Percentiles rank a stretch among this genome's conserved stretches.
Evolutionary conservation across 2,113 vertebrate genomes (phyloP).

Genomic region (Protomyctophum bolini): DNA sequence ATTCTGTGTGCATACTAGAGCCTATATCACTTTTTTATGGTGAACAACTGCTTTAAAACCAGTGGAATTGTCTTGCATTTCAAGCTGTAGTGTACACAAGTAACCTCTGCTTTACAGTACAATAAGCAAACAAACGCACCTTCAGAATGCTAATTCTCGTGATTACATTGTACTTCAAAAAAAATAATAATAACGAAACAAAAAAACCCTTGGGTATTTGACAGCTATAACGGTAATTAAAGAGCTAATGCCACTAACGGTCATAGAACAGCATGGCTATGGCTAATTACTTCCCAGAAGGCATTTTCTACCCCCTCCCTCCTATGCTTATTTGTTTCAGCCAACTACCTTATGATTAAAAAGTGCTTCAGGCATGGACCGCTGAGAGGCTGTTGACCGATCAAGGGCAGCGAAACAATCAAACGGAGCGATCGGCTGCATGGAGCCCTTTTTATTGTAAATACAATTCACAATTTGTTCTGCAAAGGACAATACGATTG

Average conservation of each 20-base stretch:
- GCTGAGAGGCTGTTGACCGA: slow-evolving; percentile 37
- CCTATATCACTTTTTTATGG: no score
- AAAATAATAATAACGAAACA: no score
- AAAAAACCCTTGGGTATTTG: slow-evolving; percentile 49
- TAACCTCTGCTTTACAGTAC: neutral
- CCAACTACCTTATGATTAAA: slow-evolving; percentile 51
- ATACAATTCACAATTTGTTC: slow-evolving; percentile 25
- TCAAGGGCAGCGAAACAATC: slow-evolving; percentile 58
- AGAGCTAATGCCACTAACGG: slow-evolving; percentile 59
- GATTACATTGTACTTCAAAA: slow-evolving; percentile 46
- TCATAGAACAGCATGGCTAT: slow-evolving; percentile 60
- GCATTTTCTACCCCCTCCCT: slow-evolving; percentile 32
- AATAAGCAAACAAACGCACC: slow-evolving; percentile 13
- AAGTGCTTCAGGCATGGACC: slow-evolving; percentile 43
- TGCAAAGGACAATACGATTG: slow-evolving; percentile 55
- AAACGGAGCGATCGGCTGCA: slow-evolving; percentile 29
- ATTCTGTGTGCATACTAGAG: no score
- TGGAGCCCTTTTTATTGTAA: slow-evolving; percentile 31
- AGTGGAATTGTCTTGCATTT: neutral
- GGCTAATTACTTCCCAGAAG: slow-evolving; percentile 70
- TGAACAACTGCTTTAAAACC: no score
- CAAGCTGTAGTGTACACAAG: neutral
- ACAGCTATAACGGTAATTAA: slow-evolving; percentile 66
- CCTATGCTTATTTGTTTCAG: slow-evolving; percentile 37
- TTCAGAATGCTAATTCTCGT: slow-evolving; percentile 31